Percentiles rank a stretch among this genome's conserved stretches.
phyloP scores from a whole-genome alignment of 2,113 vertebrate species.

The Gyps fulvus region DNA sequence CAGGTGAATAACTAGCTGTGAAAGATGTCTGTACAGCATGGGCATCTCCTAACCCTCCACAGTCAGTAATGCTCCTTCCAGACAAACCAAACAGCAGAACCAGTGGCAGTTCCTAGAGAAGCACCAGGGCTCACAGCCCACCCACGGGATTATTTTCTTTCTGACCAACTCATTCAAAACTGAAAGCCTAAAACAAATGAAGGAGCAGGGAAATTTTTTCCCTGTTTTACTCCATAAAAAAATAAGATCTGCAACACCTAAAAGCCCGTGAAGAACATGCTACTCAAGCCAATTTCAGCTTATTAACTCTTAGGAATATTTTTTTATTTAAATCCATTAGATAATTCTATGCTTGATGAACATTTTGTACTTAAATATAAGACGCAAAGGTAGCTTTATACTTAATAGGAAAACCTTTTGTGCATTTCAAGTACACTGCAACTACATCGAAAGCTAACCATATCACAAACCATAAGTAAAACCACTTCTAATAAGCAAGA shows the following conservation, averaged over 20 bases:
- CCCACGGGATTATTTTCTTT: neutral
- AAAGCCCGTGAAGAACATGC: neutral
- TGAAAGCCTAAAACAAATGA: neutral
- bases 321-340: neutral
- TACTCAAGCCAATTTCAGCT: neutral
- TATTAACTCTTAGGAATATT: neutral
- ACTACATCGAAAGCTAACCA: neutral
- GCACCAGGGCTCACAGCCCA: neutral
- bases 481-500: neutral
- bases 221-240: neutral
- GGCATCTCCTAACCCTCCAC: neutral
- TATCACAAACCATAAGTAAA: neutral
- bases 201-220: neutral
- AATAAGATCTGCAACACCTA: neutral
- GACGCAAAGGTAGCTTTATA: neutral
- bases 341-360: neutral
- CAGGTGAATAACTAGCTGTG: neutral
- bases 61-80: neutral
- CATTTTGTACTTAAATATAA: neutral
- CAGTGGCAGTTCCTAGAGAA: neutral
- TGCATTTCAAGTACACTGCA: neutral
- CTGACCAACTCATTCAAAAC: neutral
- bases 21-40: accelerated
- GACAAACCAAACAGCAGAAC: neutral
- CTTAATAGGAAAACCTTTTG: neutral